These are phyloP conservation scores for Diglossa cyanea DNA, from an alignment of 2,797 vertebrate species.

Conservation along the genomic window DNA sequence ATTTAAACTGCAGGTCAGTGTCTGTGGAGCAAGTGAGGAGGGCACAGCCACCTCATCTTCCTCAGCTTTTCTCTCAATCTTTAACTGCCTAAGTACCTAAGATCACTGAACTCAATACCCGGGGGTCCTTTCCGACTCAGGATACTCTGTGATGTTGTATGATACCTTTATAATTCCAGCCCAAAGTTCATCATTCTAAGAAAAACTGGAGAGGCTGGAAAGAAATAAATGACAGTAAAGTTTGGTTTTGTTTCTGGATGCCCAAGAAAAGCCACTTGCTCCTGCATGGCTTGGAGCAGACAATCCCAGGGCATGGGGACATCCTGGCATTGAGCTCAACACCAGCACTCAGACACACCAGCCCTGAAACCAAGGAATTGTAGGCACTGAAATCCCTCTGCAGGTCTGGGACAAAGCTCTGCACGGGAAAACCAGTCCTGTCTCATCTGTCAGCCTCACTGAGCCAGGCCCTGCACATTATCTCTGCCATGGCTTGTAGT, in stretches of 20 bases:
- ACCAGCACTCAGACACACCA: background rate
- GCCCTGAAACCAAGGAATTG: background rate
- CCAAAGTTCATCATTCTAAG: background rate
- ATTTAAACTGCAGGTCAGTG: background rate
- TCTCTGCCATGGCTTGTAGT: background rate
- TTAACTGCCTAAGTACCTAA: background rate
- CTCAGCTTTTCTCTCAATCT: background rate
- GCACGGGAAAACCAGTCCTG: background rate
- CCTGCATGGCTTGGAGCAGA: background rate
- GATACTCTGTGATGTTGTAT: background rate
- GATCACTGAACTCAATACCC: background rate
- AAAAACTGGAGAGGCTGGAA: background rate
- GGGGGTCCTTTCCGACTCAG: background rate
- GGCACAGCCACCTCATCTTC: background rate
- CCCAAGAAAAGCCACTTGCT: background rate
- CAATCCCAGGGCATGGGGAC: background rate
- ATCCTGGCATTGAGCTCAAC: background rate
- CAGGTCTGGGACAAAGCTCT: background rate
- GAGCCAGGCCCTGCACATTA: background rate
- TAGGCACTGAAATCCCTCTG: background rate
- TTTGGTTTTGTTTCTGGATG: background rate
- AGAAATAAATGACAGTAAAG: rapidly evolving
- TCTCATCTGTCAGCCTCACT: background rate
- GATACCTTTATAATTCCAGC: background rate
- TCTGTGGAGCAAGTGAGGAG: background rate